These are phyloP conservation scores for Tylochromis polylepis DNA, from an alignment of 2,113 vertebrate genomes.

Conservation along the genomic window DNA sequence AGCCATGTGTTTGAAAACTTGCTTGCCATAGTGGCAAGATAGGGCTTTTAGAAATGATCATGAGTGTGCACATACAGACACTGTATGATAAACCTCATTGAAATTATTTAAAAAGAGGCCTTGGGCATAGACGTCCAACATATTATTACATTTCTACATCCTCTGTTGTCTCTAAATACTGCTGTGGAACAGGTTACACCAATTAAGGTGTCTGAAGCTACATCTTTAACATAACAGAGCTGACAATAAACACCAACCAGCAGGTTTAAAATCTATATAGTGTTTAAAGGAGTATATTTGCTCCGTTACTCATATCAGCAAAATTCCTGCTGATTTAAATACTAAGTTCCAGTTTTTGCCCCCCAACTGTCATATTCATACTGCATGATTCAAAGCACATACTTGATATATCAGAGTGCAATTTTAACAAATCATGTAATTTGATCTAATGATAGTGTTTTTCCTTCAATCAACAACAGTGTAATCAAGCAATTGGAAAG, in stretches of 20 bases:
- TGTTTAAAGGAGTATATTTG: background rate
- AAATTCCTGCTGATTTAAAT: background rate
- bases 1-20: background rate
- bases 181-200: background rate
- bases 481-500: conserved; percentile 54
- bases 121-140: background rate
- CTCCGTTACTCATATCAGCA: background rate
- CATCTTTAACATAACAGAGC: background rate
- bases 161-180: background rate
- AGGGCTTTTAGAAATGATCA: background rate
- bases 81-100: background rate
- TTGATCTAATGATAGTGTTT: conserved; percentile 45
- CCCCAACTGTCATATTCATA: background rate
- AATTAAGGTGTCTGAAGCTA: background rate
- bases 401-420: conserved; percentile 8
- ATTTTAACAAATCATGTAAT: conserved; percentile 44
- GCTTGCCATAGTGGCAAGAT: background rate
- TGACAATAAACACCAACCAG: background rate
- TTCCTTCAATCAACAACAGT: conserved; percentile 47
- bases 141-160: background rate
- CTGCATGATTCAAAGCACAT: background rate
- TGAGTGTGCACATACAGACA: background rate
- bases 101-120: background rate
- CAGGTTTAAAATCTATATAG: background rate
- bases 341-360: background rate